Base-by-base conservation (phyloP, 2,888 invertebrate species). In the Amphipyra tragopoginis region DNA sequence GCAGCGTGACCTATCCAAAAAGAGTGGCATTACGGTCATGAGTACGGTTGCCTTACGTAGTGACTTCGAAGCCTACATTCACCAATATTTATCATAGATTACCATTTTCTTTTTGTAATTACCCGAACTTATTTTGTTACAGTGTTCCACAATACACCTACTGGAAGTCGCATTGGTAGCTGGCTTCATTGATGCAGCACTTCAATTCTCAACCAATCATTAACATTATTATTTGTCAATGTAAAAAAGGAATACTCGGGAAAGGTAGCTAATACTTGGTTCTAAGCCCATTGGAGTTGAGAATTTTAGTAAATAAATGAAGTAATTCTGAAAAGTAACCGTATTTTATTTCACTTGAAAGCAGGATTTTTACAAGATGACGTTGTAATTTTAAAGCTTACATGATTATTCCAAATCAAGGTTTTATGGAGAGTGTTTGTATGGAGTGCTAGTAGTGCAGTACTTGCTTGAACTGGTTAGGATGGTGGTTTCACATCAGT, bases 401-500 rank as follows among this genome's bases (percentile, higher is more conserved):
- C 13, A 42, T 13, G 1, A 42, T 14, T 7, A 6, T 53, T 38
- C 4, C 15, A 8, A 29, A 3, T 45, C 4, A 34, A 11, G 1
- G 3, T 38, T 60, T 33, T n/a, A 4, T 8, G 6, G n/a, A 29
- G 11, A 13, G 40, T 9, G 9, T 47, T 40, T 0, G 9, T 42
- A 39, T 1, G 1, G 11, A 14, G 14, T 13, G 33, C 4, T 26
- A 10, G 5, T 14, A 14, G 9, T 21, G 39, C 8, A 36, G 15
- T 5, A 42, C n/a, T 14, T 40, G 7, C 9, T 45, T 21, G 5
- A 38, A 47, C 13, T 14, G 5, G 8, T 86, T 84, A 93, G 5
- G 90, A 80, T 29, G 93, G 90, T 14, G 91, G 90, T 74, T 91
- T 93, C 0, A 93, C 89, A 79, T 94, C 94, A 43, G 93, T 93